Evolutionary conservation across 1,140 invertebrate genomes (phyloP).

Genomic region (Papilio glaucus): DNA sequence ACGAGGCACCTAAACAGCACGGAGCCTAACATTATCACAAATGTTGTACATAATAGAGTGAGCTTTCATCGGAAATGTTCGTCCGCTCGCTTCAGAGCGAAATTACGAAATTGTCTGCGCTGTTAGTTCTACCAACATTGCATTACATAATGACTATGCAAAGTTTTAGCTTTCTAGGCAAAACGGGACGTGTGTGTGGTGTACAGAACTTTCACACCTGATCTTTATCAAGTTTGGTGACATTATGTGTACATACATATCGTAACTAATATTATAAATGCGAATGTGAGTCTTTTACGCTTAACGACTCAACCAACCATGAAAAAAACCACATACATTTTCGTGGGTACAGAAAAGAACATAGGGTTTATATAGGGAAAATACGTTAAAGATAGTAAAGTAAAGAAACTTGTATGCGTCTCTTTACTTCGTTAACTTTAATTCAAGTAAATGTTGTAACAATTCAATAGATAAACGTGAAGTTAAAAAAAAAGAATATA

Average conservation of each 20-base stretch:
- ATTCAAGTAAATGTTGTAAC: too few species aligned
- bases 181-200: constrained; percentile 19
- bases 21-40: constrained; percentile 23
- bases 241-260: neutral
- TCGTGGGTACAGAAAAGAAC: too few species aligned
- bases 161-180: constrained; percentile 33
- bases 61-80: constrained; percentile 34
- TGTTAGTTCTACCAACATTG: constrained; percentile 28
- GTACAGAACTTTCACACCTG: neutral
- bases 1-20: constrained; percentile 21
- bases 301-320: too few species aligned
- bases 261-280: too few species aligned
- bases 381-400: too few species aligned
- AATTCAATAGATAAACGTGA: too few species aligned
- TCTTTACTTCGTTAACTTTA: too few species aligned
- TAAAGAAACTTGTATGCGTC: too few species aligned
- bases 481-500: too few species aligned
- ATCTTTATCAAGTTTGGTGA: neutral
- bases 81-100: constrained; percentile 24
- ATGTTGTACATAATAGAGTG: constrained; percentile 34
- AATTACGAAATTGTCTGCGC: constrained; percentile 36
- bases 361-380: too few species aligned
- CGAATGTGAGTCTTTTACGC: too few species aligned
- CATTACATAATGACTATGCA: constrained; percentile 31
- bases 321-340: too few species aligned